A percentile compares a stretch with the other conserved stretches of the same genome.
These are phyloP conservation scores for Cottoperca gobio DNA, from an alignment of 2,797 vertebrate genomes.

Conservation along the genomic window DNA sequence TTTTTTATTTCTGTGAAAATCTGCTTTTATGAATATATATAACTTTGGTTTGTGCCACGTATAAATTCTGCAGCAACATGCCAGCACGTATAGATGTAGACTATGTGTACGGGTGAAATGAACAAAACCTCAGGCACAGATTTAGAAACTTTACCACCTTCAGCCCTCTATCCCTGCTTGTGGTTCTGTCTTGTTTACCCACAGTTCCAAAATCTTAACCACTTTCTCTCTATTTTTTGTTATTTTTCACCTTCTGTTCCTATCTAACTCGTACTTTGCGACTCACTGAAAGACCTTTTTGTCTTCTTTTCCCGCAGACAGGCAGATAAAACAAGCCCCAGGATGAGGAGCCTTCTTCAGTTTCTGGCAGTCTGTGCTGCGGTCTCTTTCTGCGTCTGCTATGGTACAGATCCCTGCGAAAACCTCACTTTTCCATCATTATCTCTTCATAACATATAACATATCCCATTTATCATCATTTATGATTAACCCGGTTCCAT, in stretches of 20 bases:
- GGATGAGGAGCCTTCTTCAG: constrained; percentile 76
- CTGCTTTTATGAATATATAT: neutral
- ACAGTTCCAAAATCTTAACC: constrained; percentile 5
- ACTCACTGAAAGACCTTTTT: constrained; percentile 35
- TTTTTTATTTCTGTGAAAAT: neutral
- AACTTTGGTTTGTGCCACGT: constrained; percentile 6
- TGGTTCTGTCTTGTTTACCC: constrained; percentile 34
- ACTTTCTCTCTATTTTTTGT: neutral
- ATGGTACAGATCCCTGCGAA: constrained; percentile 54
- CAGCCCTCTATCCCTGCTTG: constrained; percentile 24
- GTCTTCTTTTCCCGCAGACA: constrained; percentile 37
- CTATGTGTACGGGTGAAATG: neutral
- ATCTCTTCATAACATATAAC: neutral
- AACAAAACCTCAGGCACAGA: constrained; percentile 39
- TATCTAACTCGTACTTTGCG: neutral
- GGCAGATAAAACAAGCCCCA: constrained; percentile 37
- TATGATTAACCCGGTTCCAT: constrained; percentile 60
- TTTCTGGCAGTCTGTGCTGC: constrained; percentile 69
- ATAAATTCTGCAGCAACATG: constrained; percentile 1
- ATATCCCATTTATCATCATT: constrained; percentile 24
- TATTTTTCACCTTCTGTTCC: neutral
- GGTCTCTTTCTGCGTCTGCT: constrained; percentile 70
- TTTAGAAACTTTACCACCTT: constrained; percentile 33
- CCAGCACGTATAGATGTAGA: neutral
- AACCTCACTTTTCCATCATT: neutral